Conservation (phyloP, 2,888 invertebrate species). For the Catocala fraxini region DNA sequence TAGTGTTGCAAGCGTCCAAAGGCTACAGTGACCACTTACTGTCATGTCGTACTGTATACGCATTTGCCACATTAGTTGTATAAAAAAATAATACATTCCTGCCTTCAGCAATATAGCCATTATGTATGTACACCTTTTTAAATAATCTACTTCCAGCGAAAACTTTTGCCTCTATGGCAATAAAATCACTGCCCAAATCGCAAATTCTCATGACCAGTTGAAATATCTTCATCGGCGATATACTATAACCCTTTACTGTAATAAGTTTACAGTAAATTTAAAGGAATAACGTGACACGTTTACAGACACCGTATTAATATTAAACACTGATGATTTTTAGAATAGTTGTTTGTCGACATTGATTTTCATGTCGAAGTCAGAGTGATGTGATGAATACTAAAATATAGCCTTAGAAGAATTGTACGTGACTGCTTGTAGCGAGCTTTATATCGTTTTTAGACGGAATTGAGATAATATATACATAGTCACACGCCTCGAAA, state of each 20-base stretch:
- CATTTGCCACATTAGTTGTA: too few species aligned
- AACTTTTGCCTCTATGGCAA: too few species aligned
- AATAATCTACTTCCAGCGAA: too few species aligned
- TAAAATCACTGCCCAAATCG: background rate
- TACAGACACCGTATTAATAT: constrained; percentile 41
- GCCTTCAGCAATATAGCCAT: too few species aligned
- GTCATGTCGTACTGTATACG: too few species aligned
- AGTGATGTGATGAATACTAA: constrained; percentile 40
- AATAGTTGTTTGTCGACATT: constrained; percentile 44
- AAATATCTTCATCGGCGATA: background rate
- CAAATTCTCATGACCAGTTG: background rate
- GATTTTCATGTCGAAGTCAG: constrained; percentile 44
- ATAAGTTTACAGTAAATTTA: constrained; percentile 21
- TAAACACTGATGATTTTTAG: constrained; percentile 40
- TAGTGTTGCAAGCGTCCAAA: too few species aligned
- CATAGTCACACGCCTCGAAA: too few species aligned
- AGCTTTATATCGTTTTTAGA: too few species aligned
- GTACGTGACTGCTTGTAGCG: constrained; percentile 24
- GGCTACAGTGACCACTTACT: too few species aligned
- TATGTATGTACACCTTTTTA: too few species aligned
- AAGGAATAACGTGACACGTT: constrained; percentile 37
- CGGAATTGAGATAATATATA: too few species aligned
- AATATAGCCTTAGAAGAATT: constrained; percentile 12
- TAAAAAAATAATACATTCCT: too few species aligned
- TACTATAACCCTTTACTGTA: constrained; percentile 34